Evolutionary conservation across 2,888 invertebrate species (phyloP).

Genomic region (Iselma pallidipennis): DNA sequence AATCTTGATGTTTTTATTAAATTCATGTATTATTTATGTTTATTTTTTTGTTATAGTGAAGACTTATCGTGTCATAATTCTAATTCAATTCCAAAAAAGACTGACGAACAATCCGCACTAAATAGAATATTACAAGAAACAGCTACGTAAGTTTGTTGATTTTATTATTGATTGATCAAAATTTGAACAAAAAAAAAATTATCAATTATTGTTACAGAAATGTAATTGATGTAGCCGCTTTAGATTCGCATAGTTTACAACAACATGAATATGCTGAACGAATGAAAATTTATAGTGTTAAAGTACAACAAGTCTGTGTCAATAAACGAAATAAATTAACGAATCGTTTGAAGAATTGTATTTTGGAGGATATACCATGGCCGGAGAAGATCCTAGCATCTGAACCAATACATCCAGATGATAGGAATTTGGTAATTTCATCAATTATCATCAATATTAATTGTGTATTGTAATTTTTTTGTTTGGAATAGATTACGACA

Average conservation of each 20-base stretch:
- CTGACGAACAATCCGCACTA: slow-evolving; percentile 89
- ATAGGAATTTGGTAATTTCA: slow-evolving; percentile 71
- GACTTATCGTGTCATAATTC: slow-evolving; percentile 66
- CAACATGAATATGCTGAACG: slow-evolving; percentile 87
- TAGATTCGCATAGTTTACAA: slow-evolving; percentile 86
- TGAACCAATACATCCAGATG: slow-evolving; percentile 64
- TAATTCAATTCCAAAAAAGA: slow-evolving; percentile 72
- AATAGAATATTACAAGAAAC: slow-evolving; percentile 89
- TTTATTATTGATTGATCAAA: slow-evolving; percentile 1
- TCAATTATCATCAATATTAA: not conserved
- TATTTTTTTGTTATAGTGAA: slow-evolving; percentile 59
- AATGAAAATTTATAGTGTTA: slow-evolving; percentile 70
- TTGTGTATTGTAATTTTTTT: slow-evolving; percentile 2
- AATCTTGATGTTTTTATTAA: slow-evolving; percentile 17
- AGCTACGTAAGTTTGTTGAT: slow-evolving; percentile 70
- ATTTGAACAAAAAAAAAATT: too few relatives aligned
- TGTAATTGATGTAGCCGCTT: slow-evolving; percentile 91
- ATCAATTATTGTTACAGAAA: slow-evolving; percentile 65
- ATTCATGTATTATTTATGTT: not conserved
- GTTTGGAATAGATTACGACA: slow-evolving; percentile 68
- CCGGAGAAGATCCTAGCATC: slow-evolving; percentile 70
- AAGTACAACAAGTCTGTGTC: slow-evolving; percentile 60
- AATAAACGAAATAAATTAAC: slow-evolving; percentile 52
- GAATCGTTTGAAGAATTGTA: slow-evolving; percentile 55
- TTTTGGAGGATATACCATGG: slow-evolving; percentile 74